These are phyloP conservation scores for Oeneis ivallda DNA, from an alignment of 2,888 invertebrate species.

Conservation along the genomic window DNA sequence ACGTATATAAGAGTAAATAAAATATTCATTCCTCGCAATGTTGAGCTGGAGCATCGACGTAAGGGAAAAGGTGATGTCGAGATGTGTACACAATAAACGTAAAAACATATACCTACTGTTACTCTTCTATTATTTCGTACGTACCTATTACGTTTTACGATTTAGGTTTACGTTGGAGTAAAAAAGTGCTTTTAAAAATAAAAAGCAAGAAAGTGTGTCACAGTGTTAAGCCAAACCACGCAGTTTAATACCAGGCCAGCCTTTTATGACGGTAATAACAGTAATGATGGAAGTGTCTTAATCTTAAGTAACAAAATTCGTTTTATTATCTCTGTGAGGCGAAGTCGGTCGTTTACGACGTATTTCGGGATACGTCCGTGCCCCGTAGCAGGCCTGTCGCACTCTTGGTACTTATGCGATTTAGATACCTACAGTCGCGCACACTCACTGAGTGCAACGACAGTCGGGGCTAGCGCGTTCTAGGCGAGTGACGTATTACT, in stretches of 20 bases:
- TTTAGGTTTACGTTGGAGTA: slow-evolving; percentile 5
- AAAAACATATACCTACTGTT: neutral
- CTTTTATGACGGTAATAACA: slow-evolving; percentile 42
- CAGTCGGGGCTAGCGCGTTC: no score
- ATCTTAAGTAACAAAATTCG: slow-evolving; percentile 46
- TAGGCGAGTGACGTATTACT: no score
- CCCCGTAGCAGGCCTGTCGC: no score
- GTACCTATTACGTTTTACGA: neutral
- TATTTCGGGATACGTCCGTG: slow-evolving; percentile 44
- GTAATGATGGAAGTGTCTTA: slow-evolving; percentile 42
- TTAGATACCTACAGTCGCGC: no score
- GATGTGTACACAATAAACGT: neutral
- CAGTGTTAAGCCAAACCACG: slow-evolving; percentile 32
- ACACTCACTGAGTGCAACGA: no score
- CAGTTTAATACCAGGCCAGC: slow-evolving; percentile 39
- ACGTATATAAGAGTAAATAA: no score
- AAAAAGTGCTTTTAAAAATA: slow-evolving; percentile 21
- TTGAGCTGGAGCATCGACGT: neutral
- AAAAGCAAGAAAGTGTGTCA: slow-evolving; percentile 35
- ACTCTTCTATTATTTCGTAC: neutral
- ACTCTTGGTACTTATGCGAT: no score
- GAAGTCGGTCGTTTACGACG: slow-evolving; percentile 50
- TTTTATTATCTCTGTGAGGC: slow-evolving; percentile 59
- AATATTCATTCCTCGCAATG: neutral
- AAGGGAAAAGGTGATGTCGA: no score